These are phyloP conservation scores for Notodonta ziczac DNA, from an alignment of 2,888 invertebrate species.

Conservation along the genomic window DNA sequence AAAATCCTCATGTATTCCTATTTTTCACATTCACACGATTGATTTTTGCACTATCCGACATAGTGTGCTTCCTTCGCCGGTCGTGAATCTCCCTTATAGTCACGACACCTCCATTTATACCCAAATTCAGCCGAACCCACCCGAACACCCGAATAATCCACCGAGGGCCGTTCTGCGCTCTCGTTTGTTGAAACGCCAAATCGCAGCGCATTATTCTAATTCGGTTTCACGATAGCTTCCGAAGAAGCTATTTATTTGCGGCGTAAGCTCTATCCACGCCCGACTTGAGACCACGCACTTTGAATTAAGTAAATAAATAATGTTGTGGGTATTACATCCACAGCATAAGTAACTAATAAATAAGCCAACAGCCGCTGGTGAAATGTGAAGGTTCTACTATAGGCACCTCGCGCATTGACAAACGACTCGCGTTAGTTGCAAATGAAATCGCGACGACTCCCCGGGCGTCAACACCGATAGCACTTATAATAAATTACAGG, in stretches of 20 bases:
- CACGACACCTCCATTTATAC: slow-evolving; percentile 77
- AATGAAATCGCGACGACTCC: slow-evolving; percentile 52
- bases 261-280: slow-evolving; percentile 64
- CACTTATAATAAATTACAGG: slow-evolving; percentile 58
- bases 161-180: slow-evolving; percentile 76
- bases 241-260: slow-evolving; percentile 81
- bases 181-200: slow-evolving; percentile 83
- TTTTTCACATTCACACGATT: slow-evolving; percentile 32
- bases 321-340: slow-evolving; percentile 6
- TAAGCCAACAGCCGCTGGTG: neutral
- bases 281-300: slow-evolving; percentile 39
- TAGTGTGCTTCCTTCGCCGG: slow-evolving; percentile 44
- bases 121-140: slow-evolving; percentile 73
- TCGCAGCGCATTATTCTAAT: slow-evolving; percentile 83
- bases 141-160: slow-evolving; percentile 77
- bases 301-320: slow-evolving; percentile 53
- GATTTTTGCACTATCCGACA: slow-evolving; percentile 48
- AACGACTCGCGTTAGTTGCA: slow-evolving; percentile 49
- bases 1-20: slow-evolving; percentile 9
- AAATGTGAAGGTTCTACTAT: neutral
- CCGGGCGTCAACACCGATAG: slow-evolving; percentile 51
- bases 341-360: neutral
- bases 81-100: slow-evolving; percentile 55
- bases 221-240: slow-evolving; percentile 80
- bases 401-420: slow-evolving; percentile 23